These are phyloP conservation scores for Hypanus sabinus DNA, from an alignment of 2,113 vertebrate species.

Conservation along the genomic window DNA sequence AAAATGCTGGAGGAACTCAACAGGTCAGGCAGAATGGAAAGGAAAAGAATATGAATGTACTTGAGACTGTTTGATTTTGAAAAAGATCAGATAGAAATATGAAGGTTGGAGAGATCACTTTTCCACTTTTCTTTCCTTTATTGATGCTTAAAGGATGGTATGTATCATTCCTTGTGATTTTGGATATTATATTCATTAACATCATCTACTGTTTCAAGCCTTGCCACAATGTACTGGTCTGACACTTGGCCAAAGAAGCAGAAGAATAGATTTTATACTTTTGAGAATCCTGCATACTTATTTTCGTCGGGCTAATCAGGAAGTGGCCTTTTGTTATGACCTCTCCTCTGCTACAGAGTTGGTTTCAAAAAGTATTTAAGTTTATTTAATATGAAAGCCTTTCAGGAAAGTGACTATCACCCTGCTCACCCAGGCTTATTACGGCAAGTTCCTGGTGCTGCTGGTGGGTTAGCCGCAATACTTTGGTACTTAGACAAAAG, in stretches of 20 bases:
- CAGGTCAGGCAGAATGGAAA: too few species aligned
- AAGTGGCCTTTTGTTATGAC: background rate
- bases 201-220: background rate
- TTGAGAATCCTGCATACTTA: background rate
- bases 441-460: background rate
- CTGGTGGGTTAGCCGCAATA: background rate
- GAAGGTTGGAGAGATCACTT: background rate
- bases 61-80: background rate
- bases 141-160: background rate
- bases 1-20: too few species aligned
- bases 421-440: background rate
- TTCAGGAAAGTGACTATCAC: background rate
- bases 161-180: background rate
- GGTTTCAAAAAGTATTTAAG: background rate
- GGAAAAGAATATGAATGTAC: background rate
- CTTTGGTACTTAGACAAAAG: background rate
- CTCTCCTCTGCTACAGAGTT: background rate
- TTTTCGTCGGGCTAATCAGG: background rate
- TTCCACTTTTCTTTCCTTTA: background rate
- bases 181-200: background rate
- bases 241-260: background rate
- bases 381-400: slow-evolving; percentile 17
- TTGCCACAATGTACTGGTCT: background rate
- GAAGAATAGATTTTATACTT: background rate
- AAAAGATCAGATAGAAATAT: background rate